Conservation (phyloP, 2,797 vertebrate species). For the Sparus aurata region DNA sequence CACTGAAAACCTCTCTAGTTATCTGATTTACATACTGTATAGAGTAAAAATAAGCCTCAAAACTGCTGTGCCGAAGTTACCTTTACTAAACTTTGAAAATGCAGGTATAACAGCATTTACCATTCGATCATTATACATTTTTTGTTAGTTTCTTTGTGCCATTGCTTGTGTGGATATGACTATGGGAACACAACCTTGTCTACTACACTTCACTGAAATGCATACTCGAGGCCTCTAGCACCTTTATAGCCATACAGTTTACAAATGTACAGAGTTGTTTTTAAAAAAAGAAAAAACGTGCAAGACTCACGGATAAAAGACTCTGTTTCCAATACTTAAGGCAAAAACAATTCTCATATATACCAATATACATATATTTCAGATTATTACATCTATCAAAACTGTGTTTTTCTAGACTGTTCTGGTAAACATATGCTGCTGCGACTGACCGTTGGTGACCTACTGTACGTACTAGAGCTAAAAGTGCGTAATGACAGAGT, state of each 20-base stretch:
- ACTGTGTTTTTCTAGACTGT: constrained; percentile 69
- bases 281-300: constrained; percentile 74
- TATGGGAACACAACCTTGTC: constrained; percentile 72
- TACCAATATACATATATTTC: constrained; percentile 85
- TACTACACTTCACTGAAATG: constrained; percentile 78
- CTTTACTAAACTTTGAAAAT: constrained; percentile 8
- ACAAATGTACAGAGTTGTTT: constrained; percentile 79
- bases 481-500: constrained; percentile 80
- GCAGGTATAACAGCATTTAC: neutral
- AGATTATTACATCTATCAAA: constrained; percentile 82
- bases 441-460: constrained; percentile 60
- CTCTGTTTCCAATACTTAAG: constrained; percentile 88
- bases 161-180: constrained; percentile 56
- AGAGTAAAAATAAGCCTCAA: constrained; percentile 8
- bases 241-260: constrained; percentile 82
- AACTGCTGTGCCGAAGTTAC: constrained; percentile 28
- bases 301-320: constrained; percentile 85
- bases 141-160: constrained; percentile 34
- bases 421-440: constrained; percentile 72
- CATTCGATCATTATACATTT: neutral
- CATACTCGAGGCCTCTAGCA: constrained; percentile 84
- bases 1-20: constrained; percentile 12
- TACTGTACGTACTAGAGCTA: constrained; percentile 68
- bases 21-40: constrained; percentile 25
- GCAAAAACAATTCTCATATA: constrained; percentile 86